These are phyloP conservation scores for Sebastes matsubarae DNA, from an alignment of 2,797 vertebrate species.

Conservation along the genomic window DNA sequence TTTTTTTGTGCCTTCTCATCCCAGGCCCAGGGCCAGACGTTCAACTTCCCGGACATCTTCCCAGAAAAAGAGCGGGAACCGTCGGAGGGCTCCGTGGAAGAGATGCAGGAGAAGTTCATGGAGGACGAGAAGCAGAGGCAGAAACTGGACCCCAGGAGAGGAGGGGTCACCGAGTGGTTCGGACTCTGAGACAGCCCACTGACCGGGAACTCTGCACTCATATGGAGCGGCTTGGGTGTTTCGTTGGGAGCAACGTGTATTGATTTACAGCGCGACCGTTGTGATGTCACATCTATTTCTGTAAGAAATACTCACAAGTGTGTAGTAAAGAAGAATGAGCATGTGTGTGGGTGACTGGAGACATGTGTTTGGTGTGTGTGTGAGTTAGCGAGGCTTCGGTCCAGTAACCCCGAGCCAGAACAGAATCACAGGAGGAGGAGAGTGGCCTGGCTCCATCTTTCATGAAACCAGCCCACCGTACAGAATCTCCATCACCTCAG, in stretches of 20 bases:
- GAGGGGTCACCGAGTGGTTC: conserved; percentile 93
- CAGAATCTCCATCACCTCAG: conserved; percentile 69
- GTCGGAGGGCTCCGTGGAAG: conserved; percentile 79
- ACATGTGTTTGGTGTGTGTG: conserved; percentile 47
- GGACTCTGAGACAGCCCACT: conserved; percentile 82
- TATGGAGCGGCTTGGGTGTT: conserved; percentile 14
- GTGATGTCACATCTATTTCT: conserved; percentile 69
- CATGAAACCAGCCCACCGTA: conserved; percentile 62
- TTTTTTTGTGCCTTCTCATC: conserved; percentile 4
- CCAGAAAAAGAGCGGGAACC: conserved; percentile 80
- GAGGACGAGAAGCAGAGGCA: conserved; percentile 86
- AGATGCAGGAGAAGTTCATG: conserved; percentile 83
- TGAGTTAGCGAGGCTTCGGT: conserved; percentile 40
- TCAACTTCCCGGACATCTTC: conserved; percentile 94
- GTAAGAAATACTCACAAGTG: conserved; percentile 51
- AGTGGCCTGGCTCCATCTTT: conserved; percentile 65
- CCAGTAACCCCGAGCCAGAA: conserved; percentile 58
- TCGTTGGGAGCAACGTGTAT: conserved; percentile 36
- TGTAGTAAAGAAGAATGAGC: conserved; percentile 49
- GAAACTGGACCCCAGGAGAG: conserved; percentile 86
- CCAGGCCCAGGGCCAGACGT: conserved; percentile 90
- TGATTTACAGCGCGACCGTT: conserved; percentile 50
- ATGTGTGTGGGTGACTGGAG: conserved; percentile 51
- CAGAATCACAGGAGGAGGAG: conserved; percentile 66
- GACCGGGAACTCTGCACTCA: conserved; percentile 32